A percentile compares a stretch with the other conserved stretches of the same genome.
Evolutionary conservation across 2,113 vertebrate species (phyloP).

Genomic region (Hippoglossus stenolepis): DNA sequence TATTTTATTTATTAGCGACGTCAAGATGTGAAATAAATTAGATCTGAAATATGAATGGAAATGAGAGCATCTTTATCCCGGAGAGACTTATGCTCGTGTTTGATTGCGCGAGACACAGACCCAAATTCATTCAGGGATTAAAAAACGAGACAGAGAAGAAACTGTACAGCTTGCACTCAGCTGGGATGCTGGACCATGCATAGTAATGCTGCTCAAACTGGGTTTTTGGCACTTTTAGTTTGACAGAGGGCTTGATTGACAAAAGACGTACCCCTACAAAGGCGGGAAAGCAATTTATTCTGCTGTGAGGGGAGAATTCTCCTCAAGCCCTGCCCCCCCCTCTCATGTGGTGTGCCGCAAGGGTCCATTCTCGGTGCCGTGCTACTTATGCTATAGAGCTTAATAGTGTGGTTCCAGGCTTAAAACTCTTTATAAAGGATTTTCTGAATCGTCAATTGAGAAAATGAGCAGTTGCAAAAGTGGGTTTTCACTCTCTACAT

Average conservation of each 20-base stretch:
- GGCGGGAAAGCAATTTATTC: slow-evolving; percentile 56
- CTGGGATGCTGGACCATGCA: slow-evolving; percentile 47
- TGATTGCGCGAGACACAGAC: slow-evolving; percentile 22
- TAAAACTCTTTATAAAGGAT: too few species aligned
- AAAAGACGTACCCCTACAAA: slow-evolving; percentile 56
- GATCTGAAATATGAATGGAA: slow-evolving; percentile 31
- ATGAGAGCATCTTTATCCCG: slow-evolving; percentile 9
- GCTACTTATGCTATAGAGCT: not conserved
- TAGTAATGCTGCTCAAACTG: slow-evolving; percentile 61
- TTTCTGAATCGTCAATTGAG: too few species aligned
- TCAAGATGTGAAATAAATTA: slow-evolving; percentile 23
- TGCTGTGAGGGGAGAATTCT: slow-evolving; percentile 26
- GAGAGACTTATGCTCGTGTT: slow-evolving; percentile 13
- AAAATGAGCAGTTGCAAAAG: too few species aligned
- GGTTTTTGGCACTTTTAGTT: slow-evolving; percentile 52
- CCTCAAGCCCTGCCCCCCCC: not conserved
- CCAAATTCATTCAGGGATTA: slow-evolving; percentile 52
- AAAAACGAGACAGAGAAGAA: slow-evolving; percentile 35
- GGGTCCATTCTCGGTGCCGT: not conserved
- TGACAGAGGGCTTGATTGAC: slow-evolving; percentile 52
- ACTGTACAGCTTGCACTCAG: slow-evolving; percentile 38
- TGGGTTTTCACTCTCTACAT: too few species aligned
- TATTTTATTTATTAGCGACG: slow-evolving; percentile 1
- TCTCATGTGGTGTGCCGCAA: not conserved
- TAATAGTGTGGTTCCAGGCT: too few species aligned